phyloP scores from a whole-genome alignment of 2,888 invertebrate genomes.

The Teleiodes luculella region DNA sequence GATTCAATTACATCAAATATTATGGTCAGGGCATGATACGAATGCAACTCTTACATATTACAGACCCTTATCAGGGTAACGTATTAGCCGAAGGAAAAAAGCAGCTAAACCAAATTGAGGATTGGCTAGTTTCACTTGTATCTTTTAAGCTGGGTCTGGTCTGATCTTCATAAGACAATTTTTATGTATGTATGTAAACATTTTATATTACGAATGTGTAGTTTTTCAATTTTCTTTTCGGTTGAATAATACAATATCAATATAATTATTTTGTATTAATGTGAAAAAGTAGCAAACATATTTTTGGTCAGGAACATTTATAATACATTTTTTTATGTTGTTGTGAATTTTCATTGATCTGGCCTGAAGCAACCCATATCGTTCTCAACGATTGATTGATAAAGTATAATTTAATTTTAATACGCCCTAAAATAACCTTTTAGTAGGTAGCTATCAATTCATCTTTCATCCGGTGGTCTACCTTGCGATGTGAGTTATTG shows the following conservation, averaged over 20 bases:
- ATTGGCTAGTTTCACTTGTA: conserved; percentile 29
- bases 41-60: conserved; percentile 44
- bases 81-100: conserved; percentile 62
- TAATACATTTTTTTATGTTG: too few relatives aligned
- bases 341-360: too few relatives aligned
- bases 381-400: too few relatives aligned
- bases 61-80: conserved; percentile 51
- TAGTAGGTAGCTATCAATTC: conserved; percentile 9
- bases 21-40: conserved; percentile 60
- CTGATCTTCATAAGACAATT: too few relatives aligned
- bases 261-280: too few relatives aligned
- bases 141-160: neutral
- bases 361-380: too few relatives aligned
- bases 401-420: neutral
- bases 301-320: too few relatives aligned
- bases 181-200: too few relatives aligned
- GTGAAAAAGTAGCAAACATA: too few relatives aligned
- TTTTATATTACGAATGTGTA: too few relatives aligned
- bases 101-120: conserved; percentile 33
- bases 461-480: conserved; percentile 4
- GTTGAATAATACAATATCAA: too few relatives aligned
- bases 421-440: conserved; percentile 3
- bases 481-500: conserved; percentile 9
- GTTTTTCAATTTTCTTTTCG: too few relatives aligned
- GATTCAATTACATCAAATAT: conserved; percentile 57